Evolutionary conservation across 2,888 invertebrate species (phyloP).

Genomic region (Tethea ocularis): DNA sequence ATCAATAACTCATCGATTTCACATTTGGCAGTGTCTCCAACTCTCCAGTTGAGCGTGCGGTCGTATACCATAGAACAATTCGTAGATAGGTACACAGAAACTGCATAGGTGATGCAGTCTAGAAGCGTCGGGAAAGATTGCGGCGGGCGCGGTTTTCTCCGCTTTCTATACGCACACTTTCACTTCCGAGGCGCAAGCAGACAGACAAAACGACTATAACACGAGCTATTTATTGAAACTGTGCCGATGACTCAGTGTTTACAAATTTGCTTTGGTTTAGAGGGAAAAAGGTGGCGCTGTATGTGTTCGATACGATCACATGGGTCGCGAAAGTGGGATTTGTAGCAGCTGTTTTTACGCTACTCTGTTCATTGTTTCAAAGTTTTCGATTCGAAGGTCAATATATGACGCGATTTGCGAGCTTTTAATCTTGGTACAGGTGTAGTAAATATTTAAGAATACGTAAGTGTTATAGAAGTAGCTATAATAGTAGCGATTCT

Average conservation of each 20-base stretch:
- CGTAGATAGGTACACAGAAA: constrained; percentile 19
- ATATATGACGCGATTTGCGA: neutral
- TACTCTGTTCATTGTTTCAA: neutral
- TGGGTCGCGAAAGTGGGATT: neutral
- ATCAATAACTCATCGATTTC: constrained; percentile 7
- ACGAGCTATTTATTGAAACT: constrained; percentile 50
- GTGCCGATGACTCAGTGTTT: constrained; percentile 52
- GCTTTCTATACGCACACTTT: constrained; percentile 68
- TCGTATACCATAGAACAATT: constrained; percentile 29
- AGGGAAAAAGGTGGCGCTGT: constrained; percentile 27
- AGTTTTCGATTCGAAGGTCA: neutral
- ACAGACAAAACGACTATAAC: constrained; percentile 57
- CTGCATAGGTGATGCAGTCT: constrained; percentile 55
- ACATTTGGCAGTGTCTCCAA: neutral
- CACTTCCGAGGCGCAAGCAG: constrained; percentile 57
- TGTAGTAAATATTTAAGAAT: neutral
- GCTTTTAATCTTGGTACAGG: neutral
- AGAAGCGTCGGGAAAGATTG: constrained; percentile 48
- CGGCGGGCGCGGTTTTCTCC: constrained; percentile 53
- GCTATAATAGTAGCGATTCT: neutral
- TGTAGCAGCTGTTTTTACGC: neutral
- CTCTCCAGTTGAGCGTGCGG: constrained; percentile 5
- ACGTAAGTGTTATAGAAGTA: neutral
- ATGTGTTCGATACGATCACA: neutral
- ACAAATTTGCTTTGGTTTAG: constrained; percentile 32